These are phyloP conservation scores for Dyspetes luteomarginatus DNA, from an alignment of 2,888 invertebrate species.

Conservation along the genomic window DNA sequence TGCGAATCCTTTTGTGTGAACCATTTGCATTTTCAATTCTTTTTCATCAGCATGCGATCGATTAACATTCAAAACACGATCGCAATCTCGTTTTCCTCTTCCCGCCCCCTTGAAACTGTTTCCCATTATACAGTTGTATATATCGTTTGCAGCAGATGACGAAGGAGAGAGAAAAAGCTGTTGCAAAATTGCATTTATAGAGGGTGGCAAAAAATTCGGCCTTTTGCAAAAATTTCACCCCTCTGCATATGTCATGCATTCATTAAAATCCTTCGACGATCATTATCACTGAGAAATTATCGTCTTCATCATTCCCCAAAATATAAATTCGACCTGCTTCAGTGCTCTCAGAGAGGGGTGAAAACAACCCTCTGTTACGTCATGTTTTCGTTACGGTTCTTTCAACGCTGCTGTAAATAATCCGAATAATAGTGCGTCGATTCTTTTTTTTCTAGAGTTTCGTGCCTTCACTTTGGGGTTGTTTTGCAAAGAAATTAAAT, in stretches of 20 bases:
- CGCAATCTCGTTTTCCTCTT: conserved; percentile 48
- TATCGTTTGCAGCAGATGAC: conserved; percentile 52
- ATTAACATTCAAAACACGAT: conserved; percentile 61
- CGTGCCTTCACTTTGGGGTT: no score
- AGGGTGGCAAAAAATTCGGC: not conserved
- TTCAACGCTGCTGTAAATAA: not conserved
- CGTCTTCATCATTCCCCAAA: conserved; percentile 24
- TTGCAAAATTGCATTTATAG: conserved; percentile 8
- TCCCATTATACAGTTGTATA: conserved; percentile 31
- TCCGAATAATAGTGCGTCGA: not conserved
- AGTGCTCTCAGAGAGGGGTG: conserved; percentile 30
- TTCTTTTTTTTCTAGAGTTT: not conserved
- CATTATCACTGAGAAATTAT: conserved; percentile 48
- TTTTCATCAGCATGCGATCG: conserved; percentile 60
- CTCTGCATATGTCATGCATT: conserved; percentile 11
- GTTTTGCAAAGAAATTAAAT: no score
- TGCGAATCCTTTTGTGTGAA: not conserved
- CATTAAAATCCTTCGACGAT: conserved; percentile 45
- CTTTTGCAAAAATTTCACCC: conserved; percentile 34
- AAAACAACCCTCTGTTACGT: conserved; percentile 12
- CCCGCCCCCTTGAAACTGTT: conserved; percentile 40
- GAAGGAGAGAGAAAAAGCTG: conserved; percentile 46
- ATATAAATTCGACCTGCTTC: conserved; percentile 44
- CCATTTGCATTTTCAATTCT: conserved; percentile 57
- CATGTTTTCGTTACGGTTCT: conserved; percentile 16